These are phyloP conservation scores for human DNA, from an alignment of 2,113 vertebrate species.

Conservation along the genomic window GRCh38 chr4:140927001-140927500, in stretches of 20 bases:
- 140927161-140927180: neutral
- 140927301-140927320: too few species aligned
- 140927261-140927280: neutral
- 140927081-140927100: neutral
- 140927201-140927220: fast-evolving
- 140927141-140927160: neutral
- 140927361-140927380: too few species aligned
- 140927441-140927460: too few species aligned
- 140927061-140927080: neutral
- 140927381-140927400: too few species aligned
- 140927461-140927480: too few species aligned
- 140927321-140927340: too few species aligned
- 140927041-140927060: neutral
- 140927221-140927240: neutral
- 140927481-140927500: too few species aligned
- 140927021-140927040: neutral
- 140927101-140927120: neutral
- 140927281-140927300: neutral
- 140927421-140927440: too few species aligned
- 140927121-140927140: neutral
- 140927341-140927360: too few species aligned
- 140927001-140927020: neutral
- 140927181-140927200: neutral
- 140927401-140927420: too few species aligned
- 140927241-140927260: fast-evolving